Percentiles rank a stretch among this genome's conserved stretches.
Conservation (phyloP, 1,140 invertebrate genomes). For the Cryptotermes secundus region DNA sequence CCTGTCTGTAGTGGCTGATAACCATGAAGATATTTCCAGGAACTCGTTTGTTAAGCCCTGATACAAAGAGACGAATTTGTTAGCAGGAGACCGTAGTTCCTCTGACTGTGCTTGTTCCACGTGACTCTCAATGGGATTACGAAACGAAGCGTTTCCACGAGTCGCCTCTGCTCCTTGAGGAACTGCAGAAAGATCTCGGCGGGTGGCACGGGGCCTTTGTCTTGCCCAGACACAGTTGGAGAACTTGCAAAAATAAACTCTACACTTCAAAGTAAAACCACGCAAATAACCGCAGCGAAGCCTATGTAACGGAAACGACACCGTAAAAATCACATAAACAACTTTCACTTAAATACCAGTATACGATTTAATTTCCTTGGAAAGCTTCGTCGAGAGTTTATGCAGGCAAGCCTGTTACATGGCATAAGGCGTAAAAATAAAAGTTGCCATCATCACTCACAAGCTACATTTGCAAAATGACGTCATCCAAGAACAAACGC, state of each 20-base stretch:
- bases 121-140: no score
- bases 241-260: conserved; percentile 17
- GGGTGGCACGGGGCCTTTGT: neutral
- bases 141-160: neutral
- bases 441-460: neutral
- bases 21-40: no score
- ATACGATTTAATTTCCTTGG: neutral
- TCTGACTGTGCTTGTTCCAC: neutral
- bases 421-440: neutral
- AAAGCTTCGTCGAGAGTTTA: neutral
- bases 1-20: no score
- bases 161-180: neutral
- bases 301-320: neutral
- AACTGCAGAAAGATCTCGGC: neutral
- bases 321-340: neutral
- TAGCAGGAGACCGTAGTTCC: no score
- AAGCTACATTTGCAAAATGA: neutral
- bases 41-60: no score
- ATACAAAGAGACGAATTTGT: no score
- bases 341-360: neutral
- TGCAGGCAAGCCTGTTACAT: no score
- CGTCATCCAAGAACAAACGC: neutral
- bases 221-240: neutral
- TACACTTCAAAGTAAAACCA: neutral
- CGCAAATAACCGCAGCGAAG: neutral